These are phyloP conservation scores for silkworm (Bombyx mori) DNA, from an alignment of 1,140 invertebrate species.

Conservation along the genomic window DNA sequence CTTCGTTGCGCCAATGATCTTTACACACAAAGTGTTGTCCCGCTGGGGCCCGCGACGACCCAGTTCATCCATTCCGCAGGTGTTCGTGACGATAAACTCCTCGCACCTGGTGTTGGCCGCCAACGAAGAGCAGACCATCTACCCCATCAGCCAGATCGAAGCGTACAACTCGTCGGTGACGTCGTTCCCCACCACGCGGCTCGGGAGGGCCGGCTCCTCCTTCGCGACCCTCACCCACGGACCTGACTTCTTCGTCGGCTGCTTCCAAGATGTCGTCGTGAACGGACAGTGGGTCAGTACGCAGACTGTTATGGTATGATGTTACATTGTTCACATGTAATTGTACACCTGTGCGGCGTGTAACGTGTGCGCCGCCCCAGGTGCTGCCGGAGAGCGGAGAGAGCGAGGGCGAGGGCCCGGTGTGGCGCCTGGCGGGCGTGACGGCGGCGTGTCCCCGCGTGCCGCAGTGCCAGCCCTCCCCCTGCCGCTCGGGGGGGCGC, in stretches of 20 bases:
- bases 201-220: constrained; percentile 82
- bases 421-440: constrained; percentile 44
- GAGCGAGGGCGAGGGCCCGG: constrained; percentile 15
- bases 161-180: constrained; percentile 80
- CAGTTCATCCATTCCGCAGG: constrained; percentile 40
- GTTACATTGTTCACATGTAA: too few species aligned
- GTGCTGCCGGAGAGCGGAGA: constrained; percentile 6
- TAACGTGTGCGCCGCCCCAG: not conserved
- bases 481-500: constrained; percentile 88
- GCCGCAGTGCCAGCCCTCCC: constrained; percentile 87
- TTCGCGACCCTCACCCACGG: constrained; percentile 78
- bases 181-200: constrained; percentile 84
- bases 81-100: constrained; percentile 88
- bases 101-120: constrained; percentile 87
- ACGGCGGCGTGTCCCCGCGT: constrained; percentile 81
- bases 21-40: too few species aligned
- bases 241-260: constrained; percentile 87
- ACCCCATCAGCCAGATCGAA: constrained; percentile 86
- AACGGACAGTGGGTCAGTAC: constrained; percentile 80
- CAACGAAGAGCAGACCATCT: constrained; percentile 91
- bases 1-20: too few species aligned
- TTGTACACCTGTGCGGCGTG: not conserved
- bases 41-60: too few species aligned
- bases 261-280: constrained; percentile 91
- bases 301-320: too few species aligned